Evolutionary conservation across 1,140 invertebrate species (phyloP), one percentile per base, ranked within the genome.

Genomic region (Drosophila paulistorum): DNA sequence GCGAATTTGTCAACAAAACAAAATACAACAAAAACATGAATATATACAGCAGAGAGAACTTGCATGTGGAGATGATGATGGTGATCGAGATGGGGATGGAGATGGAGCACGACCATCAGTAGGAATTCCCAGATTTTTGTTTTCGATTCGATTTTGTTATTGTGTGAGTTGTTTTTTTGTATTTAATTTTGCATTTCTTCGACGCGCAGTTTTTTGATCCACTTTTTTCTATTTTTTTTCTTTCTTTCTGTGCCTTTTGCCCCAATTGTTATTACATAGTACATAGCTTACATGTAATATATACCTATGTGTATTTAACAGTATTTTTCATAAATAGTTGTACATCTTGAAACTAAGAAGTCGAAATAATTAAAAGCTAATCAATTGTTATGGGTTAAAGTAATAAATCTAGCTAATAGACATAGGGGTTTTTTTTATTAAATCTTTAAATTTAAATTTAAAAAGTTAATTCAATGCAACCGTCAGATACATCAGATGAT

Each of bases 111-210:
- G 62, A 63, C 35, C 37, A 35, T 63, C 14, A 33, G 69, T 73
- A 82, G 82, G 82, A 85, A 85, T 79, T 82, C 83, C 82, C 82
- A 78, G 55, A 41, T 65, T 30, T 26, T 39, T 68, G 51, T 65
- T 65, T 30, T 63, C 63, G 63, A 80, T 77, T 77, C 41, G 45
- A 77, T 23, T 61, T 71, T 81, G 74, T 54, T 84, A 65, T 84
- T 58, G 33, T 13, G 26, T 23, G 51, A 6, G 30, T 30, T 30
- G 30, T 30, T 30, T 30, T 30, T 30, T 30, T 30, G 0, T 23
- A 3, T 75, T 65, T 2, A 37, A 76, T 57, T 71, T 73, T 63
- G 57, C 66, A 75, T 71, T 62, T 68, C 30, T 17, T 70, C 23
- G 59, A 41, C 35, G 63, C 17, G 60, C 14, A 65, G 71, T 74